phyloP scores from a whole-genome alignment of 2,888 invertebrate species.

The Chaitophorus viminalis region DNA sequence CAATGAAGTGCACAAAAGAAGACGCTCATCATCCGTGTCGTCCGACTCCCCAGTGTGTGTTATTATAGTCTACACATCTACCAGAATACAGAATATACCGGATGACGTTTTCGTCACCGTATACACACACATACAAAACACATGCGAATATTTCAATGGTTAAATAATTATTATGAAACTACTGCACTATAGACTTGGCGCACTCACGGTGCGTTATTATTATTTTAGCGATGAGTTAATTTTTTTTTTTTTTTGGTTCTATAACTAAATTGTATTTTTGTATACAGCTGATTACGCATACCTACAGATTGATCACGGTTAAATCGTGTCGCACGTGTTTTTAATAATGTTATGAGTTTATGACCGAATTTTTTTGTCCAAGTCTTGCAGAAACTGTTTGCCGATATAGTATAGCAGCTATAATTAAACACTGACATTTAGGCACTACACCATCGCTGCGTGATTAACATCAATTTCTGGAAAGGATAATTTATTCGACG shows the following conservation, averaged over 20 bases:
- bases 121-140: not conserved
- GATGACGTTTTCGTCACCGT: constrained; percentile 7
- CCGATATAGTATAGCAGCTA: too few relatives aligned
- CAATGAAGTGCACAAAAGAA: not conserved
- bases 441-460: too few relatives aligned
- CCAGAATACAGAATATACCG: constrained; percentile 21
- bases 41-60: not conserved
- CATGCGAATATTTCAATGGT: constrained; percentile 13
- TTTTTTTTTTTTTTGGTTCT: not conserved
- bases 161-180: not conserved
- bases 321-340: not conserved
- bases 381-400: too few relatives aligned
- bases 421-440: too few relatives aligned
- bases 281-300: not conserved
- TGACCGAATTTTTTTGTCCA: too few relatives aligned
- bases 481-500: too few relatives aligned
- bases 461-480: too few relatives aligned
- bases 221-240: not conserved
- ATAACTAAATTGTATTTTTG: not conserved
- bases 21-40: not conserved
- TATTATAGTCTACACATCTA: not conserved
- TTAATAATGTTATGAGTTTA: too few relatives aligned
- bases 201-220: not conserved
- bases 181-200: not conserved
- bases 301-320: not conserved